Conservation (phyloP, 2,797 vertebrate species). For the Synaphobranchus kaupii region DNA sequence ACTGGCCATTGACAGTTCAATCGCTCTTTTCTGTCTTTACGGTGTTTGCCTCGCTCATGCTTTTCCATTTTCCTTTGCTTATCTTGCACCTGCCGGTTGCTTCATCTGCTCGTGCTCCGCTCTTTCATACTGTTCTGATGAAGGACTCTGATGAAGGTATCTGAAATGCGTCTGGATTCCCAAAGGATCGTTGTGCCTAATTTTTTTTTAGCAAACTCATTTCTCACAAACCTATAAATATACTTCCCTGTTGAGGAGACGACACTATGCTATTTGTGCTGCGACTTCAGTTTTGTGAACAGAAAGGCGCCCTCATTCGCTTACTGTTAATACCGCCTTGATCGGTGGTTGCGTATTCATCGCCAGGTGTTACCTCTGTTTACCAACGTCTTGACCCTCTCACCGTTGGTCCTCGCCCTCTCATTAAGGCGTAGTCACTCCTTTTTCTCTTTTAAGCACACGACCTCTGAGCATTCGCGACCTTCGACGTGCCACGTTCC, state of each 20-base stretch:
- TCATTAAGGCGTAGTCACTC: not conserved
- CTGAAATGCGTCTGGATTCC: too few relatives aligned
- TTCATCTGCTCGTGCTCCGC: not conserved
- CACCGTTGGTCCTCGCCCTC: not conserved
- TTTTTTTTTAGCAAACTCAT: not conserved
- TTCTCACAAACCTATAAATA: not conserved
- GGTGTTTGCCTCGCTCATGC: not conserved
- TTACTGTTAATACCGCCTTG: not conserved
- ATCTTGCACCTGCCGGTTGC: not conserved
- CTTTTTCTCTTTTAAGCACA: not conserved
- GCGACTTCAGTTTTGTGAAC: not conserved
- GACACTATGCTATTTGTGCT: not conserved
- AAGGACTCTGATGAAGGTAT: too few relatives aligned
- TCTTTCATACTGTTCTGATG: not conserved
- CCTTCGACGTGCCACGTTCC: not conserved
- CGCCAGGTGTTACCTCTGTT: too few relatives aligned
- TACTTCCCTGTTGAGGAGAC: not conserved
- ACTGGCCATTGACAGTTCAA: not conserved
- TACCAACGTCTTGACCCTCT: not conserved
- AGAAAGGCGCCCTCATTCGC: not conserved
- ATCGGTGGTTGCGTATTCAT: not conserved
- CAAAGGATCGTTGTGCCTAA: too few relatives aligned
- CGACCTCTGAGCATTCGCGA: not conserved
- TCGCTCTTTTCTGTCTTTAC: not conserved
- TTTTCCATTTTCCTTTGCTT: not conserved